These are phyloP conservation scores for Teleopsis dalmanni DNA, from an alignment of 1,140 invertebrate species.

Conservation along the genomic window DNA sequence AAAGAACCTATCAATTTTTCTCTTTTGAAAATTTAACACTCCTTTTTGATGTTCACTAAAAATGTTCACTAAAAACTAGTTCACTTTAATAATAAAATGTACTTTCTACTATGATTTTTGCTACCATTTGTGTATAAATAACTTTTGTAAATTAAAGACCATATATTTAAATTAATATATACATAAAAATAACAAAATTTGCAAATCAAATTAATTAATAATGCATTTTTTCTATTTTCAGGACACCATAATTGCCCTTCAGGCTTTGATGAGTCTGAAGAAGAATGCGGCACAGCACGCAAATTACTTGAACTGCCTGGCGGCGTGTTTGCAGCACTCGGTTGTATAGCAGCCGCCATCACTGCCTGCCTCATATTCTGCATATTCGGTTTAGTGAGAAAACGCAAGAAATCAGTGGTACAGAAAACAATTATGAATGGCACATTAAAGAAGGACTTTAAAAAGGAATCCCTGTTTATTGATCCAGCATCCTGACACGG, in stretches of 20 bases:
- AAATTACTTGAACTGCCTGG: constrained; percentile 47
- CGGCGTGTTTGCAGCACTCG: constrained; percentile 48
- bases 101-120: too few species aligned
- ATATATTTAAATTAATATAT: too few species aligned
- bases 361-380: constrained; percentile 50
- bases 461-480: constrained; percentile 53
- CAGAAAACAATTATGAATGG: constrained; percentile 46
- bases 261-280: constrained; percentile 71
- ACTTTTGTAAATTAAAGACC: too few species aligned
- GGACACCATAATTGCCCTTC: constrained; percentile 67
- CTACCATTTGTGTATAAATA: too few species aligned
- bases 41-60: too few species aligned
- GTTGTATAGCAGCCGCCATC: constrained; percentile 49
- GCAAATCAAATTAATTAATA: not conserved
- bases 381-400: constrained; percentile 46
- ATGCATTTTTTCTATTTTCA: constrained; percentile 13
- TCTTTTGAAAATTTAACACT: too few species aligned
- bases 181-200: too few species aligned
- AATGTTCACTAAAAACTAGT: too few species aligned
- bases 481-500: constrained; percentile 70
- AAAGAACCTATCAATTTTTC: too few species aligned
- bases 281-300: constrained; percentile 57
- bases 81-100: too few species aligned
- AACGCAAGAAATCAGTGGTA: constrained; percentile 50
- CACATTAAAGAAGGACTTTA: constrained; percentile 43